phyloP scores from a whole-genome alignment of 2,888 invertebrate genomes.

The Exephanes ischioxanthus region DNA sequence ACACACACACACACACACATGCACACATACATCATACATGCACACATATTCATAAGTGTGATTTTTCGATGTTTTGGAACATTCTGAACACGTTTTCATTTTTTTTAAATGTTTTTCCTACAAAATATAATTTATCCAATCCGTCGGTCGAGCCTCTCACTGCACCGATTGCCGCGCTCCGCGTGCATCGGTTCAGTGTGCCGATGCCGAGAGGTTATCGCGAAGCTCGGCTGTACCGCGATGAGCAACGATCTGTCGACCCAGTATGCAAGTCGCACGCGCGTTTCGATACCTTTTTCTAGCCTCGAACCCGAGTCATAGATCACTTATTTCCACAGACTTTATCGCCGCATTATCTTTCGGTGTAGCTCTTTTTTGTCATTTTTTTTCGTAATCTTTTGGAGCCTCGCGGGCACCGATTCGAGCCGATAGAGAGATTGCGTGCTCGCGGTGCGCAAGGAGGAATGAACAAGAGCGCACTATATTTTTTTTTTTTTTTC shows the following conservation, averaged over 20 bases:
- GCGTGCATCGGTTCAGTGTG: constrained; percentile 7
- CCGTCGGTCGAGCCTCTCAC: constrained; percentile 14
- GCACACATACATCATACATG: no score
- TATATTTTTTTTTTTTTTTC: neutral
- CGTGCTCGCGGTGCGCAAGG: neutral
- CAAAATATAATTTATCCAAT: neutral
- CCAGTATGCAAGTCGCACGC: neutral
- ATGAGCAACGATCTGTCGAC: neutral
- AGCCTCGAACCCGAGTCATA: neutral
- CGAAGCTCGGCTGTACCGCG: neutral
- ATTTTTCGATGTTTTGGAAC: no score
- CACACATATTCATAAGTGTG: no score
- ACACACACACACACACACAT: no score
- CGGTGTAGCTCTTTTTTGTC: neutral
- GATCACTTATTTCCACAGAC: neutral
- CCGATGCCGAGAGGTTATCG: constrained; percentile 24
- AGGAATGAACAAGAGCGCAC: neutral
- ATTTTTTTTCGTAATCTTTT: constrained; percentile 10
- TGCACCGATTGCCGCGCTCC: neutral
- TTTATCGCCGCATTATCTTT: constrained; percentile 8
- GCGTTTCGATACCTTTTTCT: constrained; percentile 17
- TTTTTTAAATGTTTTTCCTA: neutral
- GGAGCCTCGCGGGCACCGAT: constrained; percentile 4
- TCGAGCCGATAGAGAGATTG: neutral
- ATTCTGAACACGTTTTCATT: no score